Conservation (phyloP, 2,113 vertebrate species). For the Elanus axillaris region DNA sequence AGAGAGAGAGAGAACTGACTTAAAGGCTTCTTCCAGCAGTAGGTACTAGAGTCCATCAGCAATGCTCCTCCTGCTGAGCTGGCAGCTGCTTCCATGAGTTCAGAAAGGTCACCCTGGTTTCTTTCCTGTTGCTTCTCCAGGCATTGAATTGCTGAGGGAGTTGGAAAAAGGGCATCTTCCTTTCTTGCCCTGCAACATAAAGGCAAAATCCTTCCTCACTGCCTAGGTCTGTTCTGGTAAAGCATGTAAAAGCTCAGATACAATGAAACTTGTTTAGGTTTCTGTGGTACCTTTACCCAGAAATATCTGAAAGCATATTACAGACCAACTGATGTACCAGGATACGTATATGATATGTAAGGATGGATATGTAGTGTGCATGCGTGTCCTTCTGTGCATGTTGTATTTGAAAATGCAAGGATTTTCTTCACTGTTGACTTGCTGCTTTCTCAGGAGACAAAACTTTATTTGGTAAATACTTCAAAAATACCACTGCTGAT, state of each 20-base stretch:
- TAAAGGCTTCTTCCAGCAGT: not conserved
- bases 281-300: not conserved
- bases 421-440: not conserved
- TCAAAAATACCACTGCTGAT: not conserved
- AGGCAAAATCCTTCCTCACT: conserved; percentile 19
- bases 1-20: not conserved
- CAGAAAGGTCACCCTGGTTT: conserved; percentile 37
- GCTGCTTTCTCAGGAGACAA: not conserved
- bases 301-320: not conserved
- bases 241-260: not conserved
- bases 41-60: not conserved
- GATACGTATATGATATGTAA: not conserved
- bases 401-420: not conserved
- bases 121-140: conserved; percentile 66
- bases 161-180: conserved; percentile 33
- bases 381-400: not conserved
- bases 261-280: not conserved
- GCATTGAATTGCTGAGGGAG: conserved; percentile 30
- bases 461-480: not conserved
- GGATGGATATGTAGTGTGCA: not conserved
- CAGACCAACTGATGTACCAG: not conserved
- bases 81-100: conserved; percentile 60
- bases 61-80: conserved; percentile 31
- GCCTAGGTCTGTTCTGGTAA: not conserved
- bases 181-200: not conserved